phyloP scores from a whole-genome alignment of 2,888 invertebrate species.

The Gisinianus flammeolus region DNA sequence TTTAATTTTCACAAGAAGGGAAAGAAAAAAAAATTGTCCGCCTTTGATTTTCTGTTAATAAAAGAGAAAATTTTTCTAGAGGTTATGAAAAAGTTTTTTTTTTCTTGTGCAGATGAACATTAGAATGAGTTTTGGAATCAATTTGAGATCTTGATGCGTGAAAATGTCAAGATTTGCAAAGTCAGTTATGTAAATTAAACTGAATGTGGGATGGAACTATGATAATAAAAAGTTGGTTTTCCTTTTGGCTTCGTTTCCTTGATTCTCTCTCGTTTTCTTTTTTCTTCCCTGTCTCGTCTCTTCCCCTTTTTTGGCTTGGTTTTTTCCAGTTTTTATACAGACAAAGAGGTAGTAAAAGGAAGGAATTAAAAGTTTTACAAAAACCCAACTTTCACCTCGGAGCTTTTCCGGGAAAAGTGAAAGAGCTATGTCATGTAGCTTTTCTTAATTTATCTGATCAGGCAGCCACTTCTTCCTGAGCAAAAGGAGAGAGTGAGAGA shows the following conservation, averaged over 20 bases:
- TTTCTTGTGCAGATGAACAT: neutral
- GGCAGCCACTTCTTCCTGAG: constrained; percentile 12
- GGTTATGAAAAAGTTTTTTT: constrained; percentile 2
- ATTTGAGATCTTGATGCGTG: constrained; percentile 22
- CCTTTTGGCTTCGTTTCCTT: neutral
- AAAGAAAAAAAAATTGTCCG: neutral
- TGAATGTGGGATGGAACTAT: constrained; percentile 8
- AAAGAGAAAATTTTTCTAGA: neutral
- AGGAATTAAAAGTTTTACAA: constrained; percentile 36
- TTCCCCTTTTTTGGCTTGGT: neutral
- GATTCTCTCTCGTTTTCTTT: neutral
- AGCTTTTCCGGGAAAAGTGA: constrained; percentile 26
- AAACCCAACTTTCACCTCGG: constrained; percentile 23
- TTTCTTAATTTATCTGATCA: constrained; percentile 35
- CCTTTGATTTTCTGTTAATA: neutral
- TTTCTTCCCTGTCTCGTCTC: neutral
- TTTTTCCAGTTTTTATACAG: neutral
- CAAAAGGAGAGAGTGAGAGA: too few relatives aligned
- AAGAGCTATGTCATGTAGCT: constrained; percentile 26
- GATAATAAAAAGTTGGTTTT: constrained; percentile 26
- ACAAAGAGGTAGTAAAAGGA: constrained; percentile 25
- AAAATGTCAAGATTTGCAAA: constrained; percentile 24
- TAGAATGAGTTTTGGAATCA: constrained; percentile 20
- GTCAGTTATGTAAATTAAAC: constrained; percentile 11
- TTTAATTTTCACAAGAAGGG: too few relatives aligned